Base-by-base conservation (phyloP, 2,113 vertebrate genomes). In the Porphyrio hochstetteri region DNA sequence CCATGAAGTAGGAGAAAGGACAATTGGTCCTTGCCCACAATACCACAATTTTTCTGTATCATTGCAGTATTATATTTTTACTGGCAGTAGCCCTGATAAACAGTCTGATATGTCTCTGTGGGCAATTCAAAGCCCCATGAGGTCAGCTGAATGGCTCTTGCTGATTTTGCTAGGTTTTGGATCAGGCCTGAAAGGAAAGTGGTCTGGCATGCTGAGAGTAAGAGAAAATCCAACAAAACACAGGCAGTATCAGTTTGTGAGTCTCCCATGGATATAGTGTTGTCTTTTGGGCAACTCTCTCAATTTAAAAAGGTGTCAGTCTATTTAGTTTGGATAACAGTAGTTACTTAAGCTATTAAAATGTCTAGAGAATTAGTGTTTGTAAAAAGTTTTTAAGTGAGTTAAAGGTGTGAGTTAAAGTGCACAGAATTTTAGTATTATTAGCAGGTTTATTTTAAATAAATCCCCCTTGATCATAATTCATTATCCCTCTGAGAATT, bases 391-490 rank as follows among this genome's bases (percentile, higher is more conserved):
- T 92, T 91, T 14, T 60, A 46, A 90, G 63, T 35, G 46, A 80
- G 55, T 75, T 83, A 81, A 92, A 93, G 59, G 35, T 88, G 35
- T 59, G 77, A 52, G 55, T 46, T 46, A 94, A 82, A 79, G 25
- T 57, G 50, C 38, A 74, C 12, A 68, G 31, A 74, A 88, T 80
- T 95, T 91, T 82, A 91, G 52, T 81, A 91, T 91, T 96, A 75
- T 96, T 96, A 87, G 86, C 81, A 76, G 69, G 84, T 95, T 63
- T 97, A 91, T 95, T 96, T 96, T 96, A 94, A 89, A 96, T 94
- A 97, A 93, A 75, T 74, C 80, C 29, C 65, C 67, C 90, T 96
- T 97, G 94, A 97, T 97, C 91, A 92, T 93, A 95, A 96, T 93
- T 93, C 84, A 88, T 95, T 94, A 94, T 94, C 52, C 95, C 93